Base-by-base conservation (phyloP, 2,797 vertebrate genomes). In the Glossophaga mutica region DNA sequence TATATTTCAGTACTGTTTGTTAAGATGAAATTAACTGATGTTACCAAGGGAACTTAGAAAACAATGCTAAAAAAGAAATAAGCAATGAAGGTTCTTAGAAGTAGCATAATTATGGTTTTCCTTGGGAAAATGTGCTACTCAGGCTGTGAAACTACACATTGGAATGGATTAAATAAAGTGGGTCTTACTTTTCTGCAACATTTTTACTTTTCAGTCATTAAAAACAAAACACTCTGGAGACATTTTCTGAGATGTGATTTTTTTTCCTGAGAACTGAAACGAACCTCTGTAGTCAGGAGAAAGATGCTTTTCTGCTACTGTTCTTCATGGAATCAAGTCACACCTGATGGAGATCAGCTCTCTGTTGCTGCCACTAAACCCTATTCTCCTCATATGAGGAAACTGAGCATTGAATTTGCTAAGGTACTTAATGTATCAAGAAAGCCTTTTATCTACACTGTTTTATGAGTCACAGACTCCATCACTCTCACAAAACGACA, bases 371-470 rank as follows among this genome's bases (percentile, higher is more conserved):
- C 12, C 34, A 70, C 6, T 77, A 89, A 94, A 84, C 22, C 9
- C 7, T 71, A 42, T 90, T 84, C 18, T 73, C n/a, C 18, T 97
- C 32, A 32, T 7, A n/a, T 68, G 39, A 89, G 79, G 50, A 59
- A 50, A 78, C 7, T 92, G 39, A 97, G 71, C 26, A 48, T 24
- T 74, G 29, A 67, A 37, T 50, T 79, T 46, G 0, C 39, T 92
- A 78, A 87, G 44, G 19, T 91, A 59, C 71, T 89, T 94, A 95
- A 94, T 76, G 6, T 55, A 96, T 79, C 86, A 95, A 92, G 92
- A 76, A 96, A 96, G 85, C 32, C 44, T 82, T 97, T 62, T 96
- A 46, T 92, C 68, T 94, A 15, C 46, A 74, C 18, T 70, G 39
- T 96, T 96, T 94, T 62, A 90, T 95, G 48, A 73, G 37, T 94